phyloP scores from a whole-genome alignment of 2,888 invertebrate genomes.

The Rhingia rostrata region DNA sequence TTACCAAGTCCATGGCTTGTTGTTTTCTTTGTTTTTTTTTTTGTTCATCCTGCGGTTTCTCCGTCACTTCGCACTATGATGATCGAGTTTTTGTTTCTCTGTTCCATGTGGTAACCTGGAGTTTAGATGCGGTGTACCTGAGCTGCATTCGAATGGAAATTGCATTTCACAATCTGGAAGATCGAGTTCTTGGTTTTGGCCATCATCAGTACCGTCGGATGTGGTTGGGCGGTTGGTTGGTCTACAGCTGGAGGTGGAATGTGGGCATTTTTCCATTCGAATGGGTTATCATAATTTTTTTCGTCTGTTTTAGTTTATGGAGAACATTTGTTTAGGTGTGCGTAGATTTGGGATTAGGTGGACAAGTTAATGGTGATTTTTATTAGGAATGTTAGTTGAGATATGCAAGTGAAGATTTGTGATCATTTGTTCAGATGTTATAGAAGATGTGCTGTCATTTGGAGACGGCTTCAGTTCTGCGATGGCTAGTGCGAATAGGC shows the following conservation, averaged over 20 bases:
- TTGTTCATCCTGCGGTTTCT: slow-evolving; percentile 44
- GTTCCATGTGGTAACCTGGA: neutral
- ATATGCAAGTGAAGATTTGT: neutral
- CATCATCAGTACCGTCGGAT: slow-evolving; percentile 39
- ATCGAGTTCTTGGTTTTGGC: slow-evolving; percentile 59
- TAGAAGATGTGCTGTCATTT: no score
- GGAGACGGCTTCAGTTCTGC: no score
- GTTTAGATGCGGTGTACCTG: slow-evolving; percentile 9
- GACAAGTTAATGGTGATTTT: slow-evolving; percentile 52
- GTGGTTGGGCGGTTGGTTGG: slow-evolving; percentile 66
- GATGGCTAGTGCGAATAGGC: no score
- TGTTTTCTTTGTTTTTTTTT: no score
- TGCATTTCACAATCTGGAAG: slow-evolving; percentile 68
- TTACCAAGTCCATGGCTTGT: slow-evolving; percentile 64
- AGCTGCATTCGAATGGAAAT: slow-evolving; percentile 54
- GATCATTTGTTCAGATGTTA: no score
- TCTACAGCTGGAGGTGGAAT: slow-evolving; percentile 71
- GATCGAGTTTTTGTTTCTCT: slow-evolving; percentile 55
- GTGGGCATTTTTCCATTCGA: slow-evolving; percentile 54
- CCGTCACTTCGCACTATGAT: slow-evolving; percentile 60
- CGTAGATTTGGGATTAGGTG: slow-evolving; percentile 54
- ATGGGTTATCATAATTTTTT: slow-evolving; percentile 48
- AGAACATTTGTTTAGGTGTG: slow-evolving; percentile 26
- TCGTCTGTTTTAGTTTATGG: slow-evolving; percentile 30
- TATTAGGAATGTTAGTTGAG: neutral